These are phyloP conservation scores for Excalfactoria chinensis DNA, from an alignment of 2,113 vertebrate species.

Conservation along the genomic window DNA sequence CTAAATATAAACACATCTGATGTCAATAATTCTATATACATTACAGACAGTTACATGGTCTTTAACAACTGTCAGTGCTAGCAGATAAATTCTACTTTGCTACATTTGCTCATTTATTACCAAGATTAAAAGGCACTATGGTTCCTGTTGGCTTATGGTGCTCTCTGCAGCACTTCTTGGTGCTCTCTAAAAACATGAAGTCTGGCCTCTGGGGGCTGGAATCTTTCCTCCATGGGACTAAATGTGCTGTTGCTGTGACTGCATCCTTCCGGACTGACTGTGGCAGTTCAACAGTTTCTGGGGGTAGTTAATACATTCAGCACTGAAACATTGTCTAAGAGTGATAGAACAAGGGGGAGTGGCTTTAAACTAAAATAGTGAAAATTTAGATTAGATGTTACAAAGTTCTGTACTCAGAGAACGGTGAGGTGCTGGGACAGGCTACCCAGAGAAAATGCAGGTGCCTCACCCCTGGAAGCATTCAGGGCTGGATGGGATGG, in stretches of 20 bases:
- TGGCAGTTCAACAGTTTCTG: no score
- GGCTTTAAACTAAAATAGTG: no score
- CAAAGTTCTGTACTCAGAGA: no score
- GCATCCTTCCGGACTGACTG: not conserved
- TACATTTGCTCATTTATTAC: not conserved
- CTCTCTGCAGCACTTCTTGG: not conserved
- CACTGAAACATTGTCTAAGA: no score
- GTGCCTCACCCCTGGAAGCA: no score
- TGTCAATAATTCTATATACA: slow-evolving; percentile 40
- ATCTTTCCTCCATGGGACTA: not conserved
- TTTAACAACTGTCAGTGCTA: not conserved
- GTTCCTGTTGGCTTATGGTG: not conserved
- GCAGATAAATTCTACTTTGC: not conserved
- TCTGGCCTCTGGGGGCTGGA: not conserved
- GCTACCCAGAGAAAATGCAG: no score
- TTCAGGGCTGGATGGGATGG: no score
- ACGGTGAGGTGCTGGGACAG: no score
- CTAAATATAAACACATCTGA: slow-evolving; percentile 61
- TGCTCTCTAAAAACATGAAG: not conserved
- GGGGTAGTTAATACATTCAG: no score
- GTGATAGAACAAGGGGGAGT: no score
- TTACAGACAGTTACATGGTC: slow-evolving; percentile 1
- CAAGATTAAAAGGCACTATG: not conserved
- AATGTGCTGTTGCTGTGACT: not conserved
- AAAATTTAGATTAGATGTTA: no score